Percentiles rank a stretch among this genome's conserved stretches.
phyloP scores from a whole-genome alignment of 2,113 vertebrate species.

The Motacilla tschutschensis region DNA sequence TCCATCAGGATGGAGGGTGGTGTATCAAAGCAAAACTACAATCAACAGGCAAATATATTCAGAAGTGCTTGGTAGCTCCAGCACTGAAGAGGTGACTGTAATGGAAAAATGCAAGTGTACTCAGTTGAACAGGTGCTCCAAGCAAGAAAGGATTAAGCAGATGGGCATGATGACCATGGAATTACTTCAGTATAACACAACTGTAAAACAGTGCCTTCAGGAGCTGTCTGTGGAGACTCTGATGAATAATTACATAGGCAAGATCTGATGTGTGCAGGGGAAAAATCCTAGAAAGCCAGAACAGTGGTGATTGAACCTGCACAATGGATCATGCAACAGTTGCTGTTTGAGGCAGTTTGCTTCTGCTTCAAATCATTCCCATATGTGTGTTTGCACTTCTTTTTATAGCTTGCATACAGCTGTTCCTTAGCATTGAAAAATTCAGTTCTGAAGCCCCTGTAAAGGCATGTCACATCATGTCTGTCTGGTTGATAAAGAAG shows the following conservation, averaged over 20 bases:
- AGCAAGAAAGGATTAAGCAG: background rate
- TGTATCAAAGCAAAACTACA: background rate
- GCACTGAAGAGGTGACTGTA: background rate
- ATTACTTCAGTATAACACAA: background rate
- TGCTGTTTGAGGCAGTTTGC: background rate
- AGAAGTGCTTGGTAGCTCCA: background rate
- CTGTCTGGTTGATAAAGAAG: background rate
- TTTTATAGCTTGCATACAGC: background rate
- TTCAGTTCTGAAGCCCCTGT: background rate
- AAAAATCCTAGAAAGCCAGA: background rate
- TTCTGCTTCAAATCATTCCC: background rate
- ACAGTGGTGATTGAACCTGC: background rate
- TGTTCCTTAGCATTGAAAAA: background rate
- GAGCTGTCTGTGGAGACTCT: background rate
- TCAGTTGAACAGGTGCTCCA: background rate
- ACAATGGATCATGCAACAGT: background rate
- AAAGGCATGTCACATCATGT: background rate
- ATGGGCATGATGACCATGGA: background rate
- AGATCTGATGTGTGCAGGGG: background rate
- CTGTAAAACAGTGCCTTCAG: background rate
- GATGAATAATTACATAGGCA: background rate
- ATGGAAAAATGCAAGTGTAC: background rate
- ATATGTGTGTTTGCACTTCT: background rate
- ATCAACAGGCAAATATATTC: background rate
- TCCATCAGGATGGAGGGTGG: background rate